Evolutionary conservation across 2,888 invertebrate genomes (phyloP), one percentile per base, ranked within the genome.

Genomic region (Loripinus fragilis): DNA sequence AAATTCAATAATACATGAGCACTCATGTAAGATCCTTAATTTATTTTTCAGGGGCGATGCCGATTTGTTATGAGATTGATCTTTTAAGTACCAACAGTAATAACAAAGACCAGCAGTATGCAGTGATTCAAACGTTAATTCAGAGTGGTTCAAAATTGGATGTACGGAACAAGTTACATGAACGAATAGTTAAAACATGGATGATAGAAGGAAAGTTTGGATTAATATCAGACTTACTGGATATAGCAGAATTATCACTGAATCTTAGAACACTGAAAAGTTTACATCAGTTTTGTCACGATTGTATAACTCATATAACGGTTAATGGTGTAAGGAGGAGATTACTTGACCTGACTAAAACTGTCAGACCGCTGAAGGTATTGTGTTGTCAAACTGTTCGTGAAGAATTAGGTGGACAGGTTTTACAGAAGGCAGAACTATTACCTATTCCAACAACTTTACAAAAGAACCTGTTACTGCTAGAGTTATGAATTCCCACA

Each of bases 331-430:
- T 60, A 17, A 30, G 23, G 33, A 20, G 28, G 33, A 8, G 60
- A 33, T 33, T 60, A 20, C 33, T 76, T 8, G 28, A 55, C 28
- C 70, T 64, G 5, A 15, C 69, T 17, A 42, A 52, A 38, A 76
- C 69, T 23, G 78, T 76, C 2, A 35, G 75, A 10, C 71, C 86
- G 2, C 73, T 89, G 55, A 86, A 87, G 68, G 66, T 76, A 17
- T 68, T 83, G 12, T 83, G 87, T 73, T 69, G 89, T 20, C 76
- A 78, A 52, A 75, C 74, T 17, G 75, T 89, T 8, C 74, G 89
- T 41, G 83, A 78, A 20, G 70, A 80, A 20, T 75, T 89, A 0
- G 81, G 83, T 10, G 86, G 86, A 1, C 83, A 85, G 67, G 68
- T 89, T 30, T 72, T 88, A 25, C 33, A 77, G 12, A 81, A 81